Evolutionary conservation across 2,797 vertebrate genomes (phyloP).

Genomic region (Paratrypauchen microcephalus): DNA sequence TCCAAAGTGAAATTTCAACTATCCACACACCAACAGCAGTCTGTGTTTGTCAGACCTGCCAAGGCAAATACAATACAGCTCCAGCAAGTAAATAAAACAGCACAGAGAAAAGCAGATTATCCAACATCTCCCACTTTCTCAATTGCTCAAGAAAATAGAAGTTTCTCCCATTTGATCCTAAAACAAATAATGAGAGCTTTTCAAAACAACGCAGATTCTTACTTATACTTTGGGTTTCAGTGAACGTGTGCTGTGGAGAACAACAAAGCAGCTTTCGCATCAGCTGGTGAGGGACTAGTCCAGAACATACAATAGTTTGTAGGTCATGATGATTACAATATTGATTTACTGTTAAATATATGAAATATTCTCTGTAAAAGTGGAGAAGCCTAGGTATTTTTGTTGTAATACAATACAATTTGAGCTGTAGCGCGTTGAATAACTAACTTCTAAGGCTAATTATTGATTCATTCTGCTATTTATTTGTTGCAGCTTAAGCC

Average conservation of each 20-base stretch:
- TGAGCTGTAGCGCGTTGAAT: no score
- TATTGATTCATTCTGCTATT: no score
- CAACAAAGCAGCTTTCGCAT: constrained; percentile 13
- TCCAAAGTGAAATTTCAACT: constrained; percentile 13
- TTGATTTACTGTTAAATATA: no score
- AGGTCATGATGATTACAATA: no score
- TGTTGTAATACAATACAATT: no score
- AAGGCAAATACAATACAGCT: constrained; percentile 27
- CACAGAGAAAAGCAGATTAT: constrained; percentile 13
- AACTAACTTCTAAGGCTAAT: no score
- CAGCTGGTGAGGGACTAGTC: not conserved
- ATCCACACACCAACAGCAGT: constrained; percentile 33
- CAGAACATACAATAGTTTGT: no score
- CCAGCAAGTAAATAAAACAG: constrained; percentile 29
- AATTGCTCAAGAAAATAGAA: constrained; percentile 31
- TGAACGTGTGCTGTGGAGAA: constrained; percentile 14
- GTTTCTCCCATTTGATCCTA: constrained; percentile 22
- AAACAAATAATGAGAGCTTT: constrained; percentile 35
- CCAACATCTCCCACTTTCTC: constrained; percentile 23
- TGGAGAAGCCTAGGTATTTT: no score
- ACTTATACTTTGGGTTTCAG: not conserved
- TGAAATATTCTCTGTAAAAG: no score
- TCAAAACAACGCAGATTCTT: constrained; percentile 15
- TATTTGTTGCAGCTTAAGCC: no score
- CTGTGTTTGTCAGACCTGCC: constrained; percentile 21